Percentiles rank a stretch among this genome's conserved stretches.
Evolutionary conservation across 2,888 invertebrate genomes (phyloP).

Genomic region (Ormyrus labotus): DNA sequence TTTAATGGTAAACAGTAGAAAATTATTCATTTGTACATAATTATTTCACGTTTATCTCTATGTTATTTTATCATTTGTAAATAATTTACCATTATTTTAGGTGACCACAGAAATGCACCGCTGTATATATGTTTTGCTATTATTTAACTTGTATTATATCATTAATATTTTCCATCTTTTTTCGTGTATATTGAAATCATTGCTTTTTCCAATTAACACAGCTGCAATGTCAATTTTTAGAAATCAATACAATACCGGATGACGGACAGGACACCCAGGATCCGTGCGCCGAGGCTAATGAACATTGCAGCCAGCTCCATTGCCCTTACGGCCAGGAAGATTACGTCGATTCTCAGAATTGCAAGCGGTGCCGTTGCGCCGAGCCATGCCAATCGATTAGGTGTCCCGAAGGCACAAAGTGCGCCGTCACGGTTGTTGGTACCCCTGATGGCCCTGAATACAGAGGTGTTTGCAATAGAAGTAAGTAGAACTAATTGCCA

Average conservation of each 20-base stretch:
- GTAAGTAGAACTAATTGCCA: constrained; percentile 77
- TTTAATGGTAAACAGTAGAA: neutral
- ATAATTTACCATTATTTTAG: constrained; percentile 10
- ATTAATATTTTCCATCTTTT: neutral
- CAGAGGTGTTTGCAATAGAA: constrained; percentile 81
- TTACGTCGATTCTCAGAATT: constrained; percentile 80
- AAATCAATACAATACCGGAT: constrained; percentile 59
- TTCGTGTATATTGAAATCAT: neutral
- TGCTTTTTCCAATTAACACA: neutral
- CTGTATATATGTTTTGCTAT: constrained; percentile 42
- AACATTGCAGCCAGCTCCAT: constrained; percentile 80
- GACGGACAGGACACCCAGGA: constrained; percentile 72
- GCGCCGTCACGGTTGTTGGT: constrained; percentile 78
- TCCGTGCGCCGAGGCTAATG: constrained; percentile 79
- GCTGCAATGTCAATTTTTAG: constrained; percentile 34
- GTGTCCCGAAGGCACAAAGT: constrained; percentile 83
- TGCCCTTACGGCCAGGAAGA: constrained; percentile 86
- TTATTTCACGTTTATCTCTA: constrained; percentile 10
- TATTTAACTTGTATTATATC: neutral
- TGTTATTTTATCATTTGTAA: neutral
- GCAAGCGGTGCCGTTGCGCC: constrained; percentile 84
- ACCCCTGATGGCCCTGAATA: constrained; percentile 76
- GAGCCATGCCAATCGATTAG: constrained; percentile 83
- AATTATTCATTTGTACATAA: constrained; percentile 37
- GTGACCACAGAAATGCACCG: neutral